Evolutionary conservation across 2,888 invertebrate genomes (phyloP), one percentile per base, ranked within the genome.

Genomic region (Pollenia angustigena): DNA sequence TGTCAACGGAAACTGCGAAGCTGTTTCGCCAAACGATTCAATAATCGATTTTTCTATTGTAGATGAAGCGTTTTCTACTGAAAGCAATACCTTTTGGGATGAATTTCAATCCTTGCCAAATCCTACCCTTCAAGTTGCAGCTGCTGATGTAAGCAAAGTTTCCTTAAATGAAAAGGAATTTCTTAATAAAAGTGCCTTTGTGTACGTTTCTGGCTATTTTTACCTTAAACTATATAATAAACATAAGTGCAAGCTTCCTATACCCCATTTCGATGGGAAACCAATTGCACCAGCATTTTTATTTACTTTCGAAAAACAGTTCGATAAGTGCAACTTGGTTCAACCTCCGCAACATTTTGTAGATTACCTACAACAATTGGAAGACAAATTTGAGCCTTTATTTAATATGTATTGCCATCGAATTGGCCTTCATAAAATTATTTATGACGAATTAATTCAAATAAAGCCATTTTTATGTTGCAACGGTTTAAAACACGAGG

Each of bases 241-340:
- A 6, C 76, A 85, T 32, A 84, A 54, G 16, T 81, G 85, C 16
- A 40, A 46, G 10, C 48, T 23, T 12, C 71, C 76, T 1, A 16
- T 81, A 12, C 76, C 81, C 1, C 11, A 76, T 42, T 81, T 85
- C 10, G 52, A 48, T 76, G 48, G 54, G 11, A 74, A 80, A 46
- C 40, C 58, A 2, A 18, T 66, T 56, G 69, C 81, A 4, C 4
- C n/a, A n/a, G 81, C 72, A 42, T 85, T 81, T 42, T 14, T 71
- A 48, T 85, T 80, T 14, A 54, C 62, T 0, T 52, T 52, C 7
- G 80, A 85, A 75, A 81, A 69, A n/a, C 80, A 85, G 23, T 69
- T 58, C 46, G 66, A 60, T 12, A 81, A 75, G 40, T 78, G 80
- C 14, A 32, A 54, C 9, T 40, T 85, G 14, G 74, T 72, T 9